Percentiles rank a stretch among this genome's conserved stretches.
phyloP scores from a whole-genome alignment of 1,140 invertebrate genomes.

The Drosophila truncata region DNA sequence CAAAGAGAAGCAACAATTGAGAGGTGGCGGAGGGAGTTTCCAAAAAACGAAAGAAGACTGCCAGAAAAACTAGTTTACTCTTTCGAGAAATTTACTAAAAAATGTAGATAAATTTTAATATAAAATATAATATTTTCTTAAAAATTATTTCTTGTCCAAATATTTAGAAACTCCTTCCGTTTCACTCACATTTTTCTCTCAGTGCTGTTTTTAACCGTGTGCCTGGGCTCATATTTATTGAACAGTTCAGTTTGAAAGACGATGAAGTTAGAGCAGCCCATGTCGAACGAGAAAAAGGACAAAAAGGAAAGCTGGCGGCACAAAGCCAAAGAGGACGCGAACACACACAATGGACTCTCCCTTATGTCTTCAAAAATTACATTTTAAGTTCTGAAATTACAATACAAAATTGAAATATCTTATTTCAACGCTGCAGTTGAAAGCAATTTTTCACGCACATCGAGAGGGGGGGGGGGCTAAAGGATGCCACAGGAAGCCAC shows the following conservation, averaged over 20 bases:
- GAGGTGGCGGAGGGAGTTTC: too few relatives aligned
- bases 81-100: not conserved
- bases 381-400: slow-evolving; percentile 78
- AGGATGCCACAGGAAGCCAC: slow-evolving; percentile 29
- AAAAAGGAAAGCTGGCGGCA: not conserved
- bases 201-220: slow-evolving; percentile 5
- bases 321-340: too few relatives aligned
- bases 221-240: slow-evolving; percentile 30
- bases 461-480: slow-evolving; percentile 15
- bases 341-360: slow-evolving; percentile 50
- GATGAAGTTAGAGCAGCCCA: slow-evolving; percentile 25
- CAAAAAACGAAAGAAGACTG: not conserved
- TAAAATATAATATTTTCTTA: not conserved
- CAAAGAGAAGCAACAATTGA: slow-evolving; percentile 70
- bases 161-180: not conserved
- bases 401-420: slow-evolving; percentile 82
- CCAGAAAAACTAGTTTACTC: not conserved
- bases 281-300: not conserved
- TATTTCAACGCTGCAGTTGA: slow-evolving; percentile 73
- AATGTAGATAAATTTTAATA: not conserved
- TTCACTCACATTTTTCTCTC: not conserved
- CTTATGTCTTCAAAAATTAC: slow-evolving; percentile 75
- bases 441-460: slow-evolving; percentile 78
- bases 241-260: slow-evolving; percentile 29
- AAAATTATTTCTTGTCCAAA: not conserved